Conservation (phyloP, 2,888 invertebrate species). For the Eristalis arbustorum region DNA sequence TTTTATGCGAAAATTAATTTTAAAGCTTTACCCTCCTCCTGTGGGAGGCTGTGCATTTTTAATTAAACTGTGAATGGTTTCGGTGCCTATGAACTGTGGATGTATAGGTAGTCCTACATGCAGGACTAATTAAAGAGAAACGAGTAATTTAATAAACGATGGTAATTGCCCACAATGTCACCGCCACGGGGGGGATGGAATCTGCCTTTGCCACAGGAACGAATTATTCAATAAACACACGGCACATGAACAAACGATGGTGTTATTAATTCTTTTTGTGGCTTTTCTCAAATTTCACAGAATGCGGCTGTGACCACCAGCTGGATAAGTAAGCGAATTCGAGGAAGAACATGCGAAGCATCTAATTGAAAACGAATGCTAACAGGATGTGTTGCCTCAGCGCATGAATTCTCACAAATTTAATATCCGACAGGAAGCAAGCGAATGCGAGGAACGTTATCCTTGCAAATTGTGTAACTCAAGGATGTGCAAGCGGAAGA, state of each 20-base stretch:
- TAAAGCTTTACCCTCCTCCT: no score
- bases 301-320: not conserved
- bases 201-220: not conserved
- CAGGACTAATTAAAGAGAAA: not conserved
- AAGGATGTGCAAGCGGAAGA: not conserved
- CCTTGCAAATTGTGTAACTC: not conserved
- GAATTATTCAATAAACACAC: not conserved
- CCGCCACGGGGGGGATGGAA: not conserved
- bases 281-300: not conserved
- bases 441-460: not conserved
- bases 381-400: not conserved
- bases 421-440: no score
- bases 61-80: not conserved
- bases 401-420: not conserved
- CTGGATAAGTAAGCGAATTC: not conserved
- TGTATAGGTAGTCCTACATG: no score
- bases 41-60: not conserved
- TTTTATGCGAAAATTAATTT: not conserved
- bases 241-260: not conserved
- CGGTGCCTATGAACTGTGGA: not conserved
- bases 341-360: not conserved
- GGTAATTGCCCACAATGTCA: not conserved
- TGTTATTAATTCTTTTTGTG: not conserved
- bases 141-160: not conserved
- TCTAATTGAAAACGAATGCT: not conserved